Base-by-base conservation (phyloP, 2,113 vertebrate species). In the Carassius gibelio region DNA sequence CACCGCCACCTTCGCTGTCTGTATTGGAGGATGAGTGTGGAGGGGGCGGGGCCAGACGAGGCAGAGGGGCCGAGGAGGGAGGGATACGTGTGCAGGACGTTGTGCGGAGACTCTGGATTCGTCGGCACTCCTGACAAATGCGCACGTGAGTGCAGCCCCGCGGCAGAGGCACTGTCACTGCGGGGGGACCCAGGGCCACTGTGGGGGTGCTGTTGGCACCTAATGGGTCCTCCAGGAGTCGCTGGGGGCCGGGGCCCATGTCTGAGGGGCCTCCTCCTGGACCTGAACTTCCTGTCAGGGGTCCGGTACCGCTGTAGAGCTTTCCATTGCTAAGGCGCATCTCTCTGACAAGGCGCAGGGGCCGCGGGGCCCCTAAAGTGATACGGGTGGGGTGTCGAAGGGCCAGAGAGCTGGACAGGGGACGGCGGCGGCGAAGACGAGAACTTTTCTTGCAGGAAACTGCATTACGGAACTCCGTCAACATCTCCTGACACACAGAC, bases 401-500 rank as follows among this genome's bases (percentile, higher is more conserved):
- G 19, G 93, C 91, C 3, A 92, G 91, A 15, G 89, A 92, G 92
- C 90, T 91, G 82, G 77, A 92, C 75, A 87, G 92, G 13, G 95
- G 94, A 0, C 96, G 94, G 0, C 96, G 95, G 0, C 95, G 94
- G 4, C 96, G 95, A 5, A 95, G 94, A 8, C 95, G 95, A 2
- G 96, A 96, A 15, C 93, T 96, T 92, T 97, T 97, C 92, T 96
- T 96, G 87, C 96, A 97, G 11, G 96, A 97, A 59, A 97, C 95
- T 0, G 95, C 96, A 30, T 96, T 96, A 13, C 95, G 93, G 59
- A 97, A 95, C 90, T 97, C 96, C 0, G 95, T 95, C 86, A 97
- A 85, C 96, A 97, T 97, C 94, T 97, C 96, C 91, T 96, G 96
- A 91, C 96, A 97, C 30, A 97, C 95, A 0, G 96, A 97, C 26